Percentiles rank a stretch among this genome's conserved stretches.
Evolutionary conservation across 2,888 invertebrate species (phyloP).

Genomic region (Xestia c-nigrum): DNA sequence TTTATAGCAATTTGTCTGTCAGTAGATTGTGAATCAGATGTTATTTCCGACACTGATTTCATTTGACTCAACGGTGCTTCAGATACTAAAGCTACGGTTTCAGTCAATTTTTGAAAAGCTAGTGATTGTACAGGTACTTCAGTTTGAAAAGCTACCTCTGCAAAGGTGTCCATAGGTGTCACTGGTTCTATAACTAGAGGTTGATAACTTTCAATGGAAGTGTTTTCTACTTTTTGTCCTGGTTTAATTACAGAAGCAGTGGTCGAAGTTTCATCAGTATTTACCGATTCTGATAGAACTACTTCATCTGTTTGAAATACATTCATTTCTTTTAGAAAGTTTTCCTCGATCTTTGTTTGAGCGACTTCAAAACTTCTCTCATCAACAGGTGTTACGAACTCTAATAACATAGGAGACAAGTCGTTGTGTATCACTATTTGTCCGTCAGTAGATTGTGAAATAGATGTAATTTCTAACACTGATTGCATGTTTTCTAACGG

Average conservation of each 20-base stretch:
- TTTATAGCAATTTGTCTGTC: neutral
- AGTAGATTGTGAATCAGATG: neutral
- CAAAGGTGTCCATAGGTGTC: neutral
- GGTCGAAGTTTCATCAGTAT: neutral
- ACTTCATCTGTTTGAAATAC: neutral
- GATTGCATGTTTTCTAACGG: neutral
- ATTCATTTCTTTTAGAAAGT: neutral
- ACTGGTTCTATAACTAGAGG: conserved; percentile 19
- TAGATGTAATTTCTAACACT: neutral
- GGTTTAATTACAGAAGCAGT: neutral
- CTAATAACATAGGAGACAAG: neutral
- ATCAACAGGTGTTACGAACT: conserved; percentile 5
- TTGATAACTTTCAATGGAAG: neutral
- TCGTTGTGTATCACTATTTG: neutral
- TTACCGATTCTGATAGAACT: conserved; percentile 14
- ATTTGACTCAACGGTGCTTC: neutral
- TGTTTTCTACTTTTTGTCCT: neutral
- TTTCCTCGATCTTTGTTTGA: neutral
- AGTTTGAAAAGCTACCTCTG: neutral
- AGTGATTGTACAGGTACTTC: neutral
- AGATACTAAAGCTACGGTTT: conserved; percentile 1
- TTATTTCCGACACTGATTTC: neutral
- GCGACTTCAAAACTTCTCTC: conserved; percentile 1
- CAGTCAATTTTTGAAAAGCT: neutral
- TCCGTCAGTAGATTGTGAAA: neutral